These are phyloP conservation scores for Montipora capitata DNA, from an alignment of 92 coral and sea anemone genomes.

Conservation along the genomic window DNA sequence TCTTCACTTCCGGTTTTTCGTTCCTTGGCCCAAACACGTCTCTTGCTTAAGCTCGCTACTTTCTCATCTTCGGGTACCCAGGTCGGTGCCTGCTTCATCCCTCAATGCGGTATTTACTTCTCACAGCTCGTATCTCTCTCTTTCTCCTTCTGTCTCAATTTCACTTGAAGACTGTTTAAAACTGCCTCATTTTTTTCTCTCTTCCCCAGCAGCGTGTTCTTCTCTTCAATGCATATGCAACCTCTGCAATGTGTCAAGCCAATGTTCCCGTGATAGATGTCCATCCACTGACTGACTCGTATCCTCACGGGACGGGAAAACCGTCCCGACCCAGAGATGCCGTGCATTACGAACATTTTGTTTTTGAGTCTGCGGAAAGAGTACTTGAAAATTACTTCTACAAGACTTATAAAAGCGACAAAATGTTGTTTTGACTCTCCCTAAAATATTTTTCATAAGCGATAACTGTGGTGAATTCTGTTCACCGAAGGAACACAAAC, in stretches of 20 bases:
- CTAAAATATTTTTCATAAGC: neutral
- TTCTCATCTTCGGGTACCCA: no score
- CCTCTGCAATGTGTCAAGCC: slow-evolving; percentile 87
- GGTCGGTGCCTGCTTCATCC: no score
- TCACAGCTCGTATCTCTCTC: no score
- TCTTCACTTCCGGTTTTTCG: no score
- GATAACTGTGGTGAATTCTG: no score
- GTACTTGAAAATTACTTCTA: slow-evolving; percentile 77
- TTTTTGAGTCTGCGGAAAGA: slow-evolving; percentile 93
- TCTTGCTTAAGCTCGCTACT: no score
- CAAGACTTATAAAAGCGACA: slow-evolving; percentile 35
- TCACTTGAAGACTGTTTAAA: neutral
- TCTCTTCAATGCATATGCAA: slow-evolving; percentile 86
- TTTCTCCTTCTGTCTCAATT: no score
- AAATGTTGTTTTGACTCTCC: neutral
- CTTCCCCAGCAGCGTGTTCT: slow-evolving; percentile 84
- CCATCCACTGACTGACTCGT: slow-evolving; percentile 90
- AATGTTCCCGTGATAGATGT: slow-evolving; percentile 86
- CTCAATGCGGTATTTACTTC: no score
- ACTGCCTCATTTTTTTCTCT: neutral
- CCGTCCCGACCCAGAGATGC: slow-evolving; percentile 87
- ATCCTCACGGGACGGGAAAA: slow-evolving; percentile 89
- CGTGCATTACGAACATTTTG: slow-evolving; percentile 89
- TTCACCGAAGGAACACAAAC: no score
- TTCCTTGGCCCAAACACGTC: no score